Percentiles rank a stretch among this genome's conserved stretches.
phyloP scores from a whole-genome alignment of 2,888 invertebrate genomes.

The Pyralis farinalis region DNA sequence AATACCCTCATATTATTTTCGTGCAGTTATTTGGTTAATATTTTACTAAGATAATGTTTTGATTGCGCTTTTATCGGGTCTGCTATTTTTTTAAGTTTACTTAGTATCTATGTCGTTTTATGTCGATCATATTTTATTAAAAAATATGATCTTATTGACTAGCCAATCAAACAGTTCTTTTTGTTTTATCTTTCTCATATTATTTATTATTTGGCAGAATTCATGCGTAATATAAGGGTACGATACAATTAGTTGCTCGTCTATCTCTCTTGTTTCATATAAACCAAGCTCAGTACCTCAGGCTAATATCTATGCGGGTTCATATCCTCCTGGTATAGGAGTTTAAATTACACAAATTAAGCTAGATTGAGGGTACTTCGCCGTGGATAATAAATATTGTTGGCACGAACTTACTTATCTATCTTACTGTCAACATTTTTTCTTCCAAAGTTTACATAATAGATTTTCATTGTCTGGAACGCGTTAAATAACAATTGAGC shows the following conservation, averaged over 20 bases:
- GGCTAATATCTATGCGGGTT: conserved; percentile 50
- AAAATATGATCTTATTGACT: no score
- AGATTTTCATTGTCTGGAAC: no score
- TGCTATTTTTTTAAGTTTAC: background rate
- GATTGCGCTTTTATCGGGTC: background rate
- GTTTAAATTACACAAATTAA: conserved; percentile 73
- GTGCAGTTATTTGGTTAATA: background rate
- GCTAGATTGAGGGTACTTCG: conserved; percentile 49
- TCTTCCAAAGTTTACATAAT: no score
- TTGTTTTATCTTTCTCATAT: no score
- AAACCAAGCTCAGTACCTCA: conserved; percentile 11
- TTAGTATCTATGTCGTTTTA: no score
- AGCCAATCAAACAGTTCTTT: no score
- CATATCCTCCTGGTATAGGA: conserved; percentile 64
- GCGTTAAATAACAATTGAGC: no score
- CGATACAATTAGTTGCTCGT: conserved; percentile 18
- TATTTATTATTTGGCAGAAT: no score
- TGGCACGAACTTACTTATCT: conserved; percentile 47
- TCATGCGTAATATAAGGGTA: no score
- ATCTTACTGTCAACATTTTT: no score
- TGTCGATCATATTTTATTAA: no score
- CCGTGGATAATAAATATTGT: no score
- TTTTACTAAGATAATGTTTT: background rate
- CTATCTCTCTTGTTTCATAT: conserved; percentile 24
- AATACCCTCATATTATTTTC: conserved; percentile 8